Percentiles rank a stretch among this genome's conserved stretches.
Evolutionary conservation across 2,888 invertebrate genomes (phyloP).

Genomic region (Choristoneura rosaceana): DNA sequence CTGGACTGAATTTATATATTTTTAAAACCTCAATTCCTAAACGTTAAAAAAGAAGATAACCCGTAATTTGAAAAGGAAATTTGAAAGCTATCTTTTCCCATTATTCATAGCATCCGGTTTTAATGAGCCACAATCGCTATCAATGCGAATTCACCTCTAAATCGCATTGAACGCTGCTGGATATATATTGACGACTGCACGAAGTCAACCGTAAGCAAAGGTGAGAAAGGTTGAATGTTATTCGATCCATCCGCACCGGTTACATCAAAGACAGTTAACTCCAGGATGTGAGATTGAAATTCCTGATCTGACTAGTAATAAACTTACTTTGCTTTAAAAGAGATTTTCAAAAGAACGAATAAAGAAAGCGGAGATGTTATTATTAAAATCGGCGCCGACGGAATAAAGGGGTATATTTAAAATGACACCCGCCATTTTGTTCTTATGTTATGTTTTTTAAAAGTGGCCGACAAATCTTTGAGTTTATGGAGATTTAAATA

Average conservation of each 20-base stretch:
- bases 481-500: conserved; percentile 73
- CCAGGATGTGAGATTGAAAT: conserved; percentile 84
- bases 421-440: conserved; percentile 66
- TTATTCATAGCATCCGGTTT: conserved; percentile 54
- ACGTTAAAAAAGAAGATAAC: conserved; percentile 8
- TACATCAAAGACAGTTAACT: conserved; percentile 77
- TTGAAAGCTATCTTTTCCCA: conserved; percentile 35
- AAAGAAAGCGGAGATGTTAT: conserved; percentile 75
- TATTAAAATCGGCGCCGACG: conserved; percentile 74
- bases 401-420: conserved; percentile 69
- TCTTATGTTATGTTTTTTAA: conserved; percentile 56
- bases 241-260: conserved; percentile 49
- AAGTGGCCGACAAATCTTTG: conserved; percentile 69
- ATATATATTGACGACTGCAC: conserved; percentile 27
- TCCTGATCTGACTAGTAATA: conserved; percentile 84
- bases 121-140: conserved; percentile 55
- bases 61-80: conserved; percentile 27
- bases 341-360: conserved; percentile 78
- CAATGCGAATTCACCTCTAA: conserved; percentile 55
- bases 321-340: conserved; percentile 77
- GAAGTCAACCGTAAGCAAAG: conserved; percentile 52
- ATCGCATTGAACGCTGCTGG: conserved; percentile 46
- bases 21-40: not conserved
- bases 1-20: not conserved
- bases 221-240: conserved; percentile 51